phyloP scores from a whole-genome alignment of 2,113 vertebrate genomes.

The Amblyornis subalaris region DNA sequence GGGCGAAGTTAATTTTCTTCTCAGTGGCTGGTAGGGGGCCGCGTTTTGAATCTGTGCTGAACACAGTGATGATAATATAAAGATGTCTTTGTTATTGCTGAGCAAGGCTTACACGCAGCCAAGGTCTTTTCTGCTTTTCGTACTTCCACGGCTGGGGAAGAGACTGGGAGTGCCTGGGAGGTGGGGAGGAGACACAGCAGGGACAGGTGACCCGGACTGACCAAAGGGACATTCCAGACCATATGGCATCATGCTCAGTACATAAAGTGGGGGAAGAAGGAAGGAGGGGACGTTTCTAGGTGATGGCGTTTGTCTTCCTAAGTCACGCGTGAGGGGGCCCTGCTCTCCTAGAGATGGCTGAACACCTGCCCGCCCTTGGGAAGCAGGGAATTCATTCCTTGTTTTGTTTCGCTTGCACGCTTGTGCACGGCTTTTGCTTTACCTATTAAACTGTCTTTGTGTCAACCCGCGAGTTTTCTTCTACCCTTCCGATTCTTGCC shows the following conservation, averaged over 20 bases:
- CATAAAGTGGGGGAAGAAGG: fast-evolving
- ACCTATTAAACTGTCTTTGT: too few relatives aligned
- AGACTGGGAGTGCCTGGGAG: neutral
- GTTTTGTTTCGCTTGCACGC: neutral
- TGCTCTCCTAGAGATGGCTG: neutral
- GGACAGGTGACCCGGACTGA: neutral
- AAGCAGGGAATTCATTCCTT: neutral
- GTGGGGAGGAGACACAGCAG: fast-evolving
- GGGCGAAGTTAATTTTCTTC: neutral
- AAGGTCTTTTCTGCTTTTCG: neutral
- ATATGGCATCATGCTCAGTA: fast-evolving
- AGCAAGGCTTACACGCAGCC: neutral
- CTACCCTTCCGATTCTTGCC: neutral
- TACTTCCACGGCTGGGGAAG: neutral
- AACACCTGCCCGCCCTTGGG: neutral
- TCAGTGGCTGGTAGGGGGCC: neutral
- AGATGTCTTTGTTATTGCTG: neutral
- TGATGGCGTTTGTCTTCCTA: neutral
- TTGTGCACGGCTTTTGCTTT: fast-evolving
- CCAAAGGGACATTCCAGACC: neutral
- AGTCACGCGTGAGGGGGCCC: neutral
- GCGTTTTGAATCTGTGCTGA: neutral
- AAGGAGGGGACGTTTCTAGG: fast-evolving
- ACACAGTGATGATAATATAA: fast-evolving
- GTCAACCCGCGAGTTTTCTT: neutral